Evolutionary conservation across 2,113 vertebrate species (phyloP).

Genomic region (Picathartes gymnocephalus): DNA sequence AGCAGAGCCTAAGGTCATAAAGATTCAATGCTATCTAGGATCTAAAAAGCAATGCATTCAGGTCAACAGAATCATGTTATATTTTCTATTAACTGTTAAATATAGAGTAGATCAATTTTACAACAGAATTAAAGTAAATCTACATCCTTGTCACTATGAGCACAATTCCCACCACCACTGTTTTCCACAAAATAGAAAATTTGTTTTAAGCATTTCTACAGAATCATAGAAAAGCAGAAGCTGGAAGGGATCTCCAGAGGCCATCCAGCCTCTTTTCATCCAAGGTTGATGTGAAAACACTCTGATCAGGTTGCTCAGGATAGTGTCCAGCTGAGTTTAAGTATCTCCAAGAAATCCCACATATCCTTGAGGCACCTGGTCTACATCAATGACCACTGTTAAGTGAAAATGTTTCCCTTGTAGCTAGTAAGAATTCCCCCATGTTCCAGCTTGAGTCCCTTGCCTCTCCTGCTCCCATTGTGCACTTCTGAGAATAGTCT

Average conservation of each 20-base stretch:
- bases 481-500: background rate
- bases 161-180: background rate
- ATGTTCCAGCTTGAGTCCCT: fast-evolving
- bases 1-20: background rate
- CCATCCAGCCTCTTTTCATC: background rate
- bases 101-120: background rate
- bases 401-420: background rate
- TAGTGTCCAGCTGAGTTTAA: background rate
- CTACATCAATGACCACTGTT: background rate
- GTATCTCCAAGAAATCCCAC: background rate
- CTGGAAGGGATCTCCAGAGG: background rate
- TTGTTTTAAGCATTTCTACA: background rate
- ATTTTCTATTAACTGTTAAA: background rate
- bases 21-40: background rate
- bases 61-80: background rate
- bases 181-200: background rate
- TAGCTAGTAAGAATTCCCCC: background rate
- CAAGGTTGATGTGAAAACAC: background rate
- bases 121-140: background rate
- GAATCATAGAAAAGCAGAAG: background rate
- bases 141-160: background rate
- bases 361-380: fast-evolving
- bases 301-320: background rate
- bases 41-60: background rate
- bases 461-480: background rate